Conservation (phyloP, 1,140 invertebrate species). For the Micrasema minimum region DNA sequence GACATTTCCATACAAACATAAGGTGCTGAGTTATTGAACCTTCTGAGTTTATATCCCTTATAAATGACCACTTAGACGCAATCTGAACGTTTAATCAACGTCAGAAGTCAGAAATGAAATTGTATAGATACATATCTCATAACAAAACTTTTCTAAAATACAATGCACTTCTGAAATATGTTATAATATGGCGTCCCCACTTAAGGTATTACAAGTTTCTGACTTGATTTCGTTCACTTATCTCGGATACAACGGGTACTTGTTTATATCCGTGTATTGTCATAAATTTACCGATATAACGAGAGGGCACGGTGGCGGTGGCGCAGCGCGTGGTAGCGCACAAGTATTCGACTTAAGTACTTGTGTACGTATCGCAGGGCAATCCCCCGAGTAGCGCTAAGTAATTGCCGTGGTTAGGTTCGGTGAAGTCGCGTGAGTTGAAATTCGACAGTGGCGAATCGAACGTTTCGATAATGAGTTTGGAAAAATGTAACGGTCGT, state of each 20-base stretch:
- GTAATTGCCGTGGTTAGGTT: slow-evolving; percentile 51
- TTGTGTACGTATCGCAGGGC: not conserved
- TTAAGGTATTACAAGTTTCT: slow-evolving; percentile 26
- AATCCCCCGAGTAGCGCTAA: slow-evolving; percentile 40
- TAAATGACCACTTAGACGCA: slow-evolving; percentile 29
- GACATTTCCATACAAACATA: no score
- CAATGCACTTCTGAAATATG: slow-evolving; percentile 39
- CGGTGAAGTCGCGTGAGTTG: slow-evolving; percentile 33
- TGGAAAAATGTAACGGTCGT: not conserved
- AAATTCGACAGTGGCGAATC: slow-evolving; percentile 25
- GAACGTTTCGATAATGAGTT: not conserved
- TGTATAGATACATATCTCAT: not conserved
- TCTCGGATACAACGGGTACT: slow-evolving; percentile 37
- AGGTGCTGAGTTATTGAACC: not conserved
- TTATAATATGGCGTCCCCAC: slow-evolving; percentile 5
- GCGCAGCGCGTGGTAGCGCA: not conserved
- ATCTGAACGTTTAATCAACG: slow-evolving; percentile 11
- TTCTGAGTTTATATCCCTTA: slow-evolving; percentile 7
- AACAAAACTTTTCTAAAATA: slow-evolving; percentile 32
- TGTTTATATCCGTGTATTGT: slow-evolving; percentile 48
- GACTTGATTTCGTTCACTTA: slow-evolving; percentile 25
- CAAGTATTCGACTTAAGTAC: not conserved
- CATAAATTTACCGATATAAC: slow-evolving; percentile 41
- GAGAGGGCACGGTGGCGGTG: not conserved
- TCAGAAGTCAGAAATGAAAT: slow-evolving; percentile 13